Evolutionary conservation across 2,888 invertebrate species (phyloP).

Genomic region (Mesoligia furuncula): DNA sequence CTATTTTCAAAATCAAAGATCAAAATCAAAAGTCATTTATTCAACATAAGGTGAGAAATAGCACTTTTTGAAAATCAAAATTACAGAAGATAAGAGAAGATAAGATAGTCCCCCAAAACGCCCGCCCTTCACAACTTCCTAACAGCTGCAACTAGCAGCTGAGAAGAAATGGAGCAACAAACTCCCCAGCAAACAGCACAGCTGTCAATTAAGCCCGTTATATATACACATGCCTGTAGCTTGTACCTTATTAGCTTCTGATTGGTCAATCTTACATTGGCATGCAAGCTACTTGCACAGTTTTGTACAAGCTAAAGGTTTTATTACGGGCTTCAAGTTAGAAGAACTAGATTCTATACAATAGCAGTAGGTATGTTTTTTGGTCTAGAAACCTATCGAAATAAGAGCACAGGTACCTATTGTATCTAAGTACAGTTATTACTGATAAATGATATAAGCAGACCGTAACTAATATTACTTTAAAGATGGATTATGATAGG

Average conservation of each 20-base stretch:
- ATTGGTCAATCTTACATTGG: neutral
- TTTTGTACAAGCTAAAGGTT: too few species aligned
- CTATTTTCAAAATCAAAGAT: neutral
- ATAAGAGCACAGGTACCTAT: neutral
- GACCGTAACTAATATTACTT: neutral
- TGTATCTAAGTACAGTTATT: neutral
- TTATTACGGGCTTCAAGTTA: neutral
- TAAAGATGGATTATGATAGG: slow-evolving; percentile 9
- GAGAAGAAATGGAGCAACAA: neutral
- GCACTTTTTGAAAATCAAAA: neutral
- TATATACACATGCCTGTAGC: too few species aligned
- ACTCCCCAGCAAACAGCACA: neutral
- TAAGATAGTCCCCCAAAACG: neutral
- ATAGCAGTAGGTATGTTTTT: neutral
- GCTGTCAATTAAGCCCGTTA: neutral
- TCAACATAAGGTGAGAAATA: neutral
- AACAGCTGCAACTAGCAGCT: too few species aligned
- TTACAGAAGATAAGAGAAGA: neutral
- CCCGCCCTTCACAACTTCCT: neutral
- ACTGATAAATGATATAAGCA: slow-evolving; percentile 3
- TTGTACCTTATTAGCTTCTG: neutral
- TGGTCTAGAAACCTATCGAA: neutral
- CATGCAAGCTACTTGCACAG: neutral
- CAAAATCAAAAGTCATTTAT: neutral
- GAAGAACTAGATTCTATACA: neutral